A percentile compares a stretch with the other conserved stretches of the same genome.
phyloP scores from a whole-genome alignment of 2,888 invertebrate genomes.

The Marronus borbonicus region DNA sequence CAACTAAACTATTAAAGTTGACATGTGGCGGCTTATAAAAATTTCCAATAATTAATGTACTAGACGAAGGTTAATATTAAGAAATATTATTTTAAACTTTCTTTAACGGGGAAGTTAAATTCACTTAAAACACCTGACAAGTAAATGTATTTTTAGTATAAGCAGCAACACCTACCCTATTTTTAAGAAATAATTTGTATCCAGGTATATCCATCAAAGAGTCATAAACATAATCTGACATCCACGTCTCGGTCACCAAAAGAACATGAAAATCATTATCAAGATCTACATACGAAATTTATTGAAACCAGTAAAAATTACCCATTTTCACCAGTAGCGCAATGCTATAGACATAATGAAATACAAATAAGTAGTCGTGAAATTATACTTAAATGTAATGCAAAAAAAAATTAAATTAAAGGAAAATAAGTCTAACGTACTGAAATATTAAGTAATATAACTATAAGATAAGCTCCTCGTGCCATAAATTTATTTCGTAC shows the following conservation, averaged over 20 bases:
- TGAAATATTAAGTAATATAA: too few relatives aligned
- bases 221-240: constrained; percentile 1
- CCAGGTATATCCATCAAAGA: constrained; percentile 3
- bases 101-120: neutral
- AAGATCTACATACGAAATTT: too few relatives aligned
- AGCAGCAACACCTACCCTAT: neutral
- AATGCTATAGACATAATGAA: too few relatives aligned
- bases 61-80: neutral
- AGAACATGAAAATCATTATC: constrained; percentile 2
- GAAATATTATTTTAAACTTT: neutral
- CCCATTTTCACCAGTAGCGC: neutral
- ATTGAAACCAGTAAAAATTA: too few relatives aligned
- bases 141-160: neutral
- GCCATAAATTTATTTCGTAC: neutral
- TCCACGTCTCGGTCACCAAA: neutral
- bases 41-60: neutral
- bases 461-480: too few relatives aligned
- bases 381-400: neutral
- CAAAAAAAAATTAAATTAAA: too few relatives aligned
- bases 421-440: too few relatives aligned
- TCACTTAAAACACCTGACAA: constrained; percentile 1
- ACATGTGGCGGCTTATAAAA: neutral
- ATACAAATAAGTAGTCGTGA: neutral
- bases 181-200: neutral
- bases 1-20: constrained; percentile 1